Base-by-base conservation (phyloP, 2,797 vertebrate genomes). In the Acomys russatus region DNA sequence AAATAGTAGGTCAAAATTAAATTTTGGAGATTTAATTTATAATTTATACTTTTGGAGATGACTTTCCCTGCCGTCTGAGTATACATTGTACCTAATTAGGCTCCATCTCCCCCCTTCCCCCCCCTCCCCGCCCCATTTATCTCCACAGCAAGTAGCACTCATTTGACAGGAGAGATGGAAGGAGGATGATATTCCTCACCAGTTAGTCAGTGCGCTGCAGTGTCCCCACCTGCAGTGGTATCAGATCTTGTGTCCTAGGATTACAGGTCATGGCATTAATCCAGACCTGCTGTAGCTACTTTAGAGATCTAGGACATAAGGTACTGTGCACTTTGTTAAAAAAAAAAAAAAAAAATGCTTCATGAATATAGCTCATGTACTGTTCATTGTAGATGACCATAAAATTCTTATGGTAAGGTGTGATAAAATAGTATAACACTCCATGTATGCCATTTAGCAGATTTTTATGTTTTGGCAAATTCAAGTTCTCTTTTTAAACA, bases 311-410 rank as follows among this genome's bases (percentile, higher is more conserved):
- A 63, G 38, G 10, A 2, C 28, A 3, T 49, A 83, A 35, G 23
- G 49, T 35, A 51, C 66, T 79, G 49, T 77, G 6, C 71, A 9
- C 38, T 94, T 78, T 30, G 23, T 79, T 71, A 82, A 63, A 44
- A 44, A n/a, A n/a, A 44, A 44, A n/a, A n/a, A 44, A 44, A 44
- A 78, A 73, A 61, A 30, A 86, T 76, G 88, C 86, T 91, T 96
- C 12, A 66, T 63, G 44, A 66, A 44, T 49, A 90, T 63, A 87
- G 7, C 30, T 11, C 82, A 76, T 80, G 28, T 25, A 86, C 22
- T 68, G 4, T 23, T 90, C 68, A 70, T 66, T 94, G 49, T 79
- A 35, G 44, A 70, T 8, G 73, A 82, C 15, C 38, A 74, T 87
- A 49, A 77, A 89, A 87, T 92, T 6, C 66, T 56, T 92, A 9